phyloP scores from a whole-genome alignment of 2,888 invertebrate genomes.

The Lepas anatifera region DNA sequence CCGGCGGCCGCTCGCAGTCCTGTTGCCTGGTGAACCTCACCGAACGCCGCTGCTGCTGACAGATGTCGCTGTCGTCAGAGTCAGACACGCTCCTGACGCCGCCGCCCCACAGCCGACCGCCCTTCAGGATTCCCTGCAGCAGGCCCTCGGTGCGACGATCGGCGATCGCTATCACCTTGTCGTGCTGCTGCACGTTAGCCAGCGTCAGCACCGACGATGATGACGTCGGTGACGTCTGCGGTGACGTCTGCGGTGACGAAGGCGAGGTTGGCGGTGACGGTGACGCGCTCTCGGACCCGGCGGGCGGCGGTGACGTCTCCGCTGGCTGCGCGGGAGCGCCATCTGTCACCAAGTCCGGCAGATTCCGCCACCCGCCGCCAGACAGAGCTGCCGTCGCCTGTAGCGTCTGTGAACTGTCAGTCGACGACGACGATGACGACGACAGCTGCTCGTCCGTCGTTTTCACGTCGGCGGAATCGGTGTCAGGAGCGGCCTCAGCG shows the following conservation, averaged over 20 bases:
- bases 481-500: too few relatives aligned
- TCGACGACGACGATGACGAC: too few relatives aligned
- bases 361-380: constrained; percentile 21
- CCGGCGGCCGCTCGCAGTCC: constrained; percentile 19
- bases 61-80: constrained; percentile 10
- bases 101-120: constrained; percentile 61
- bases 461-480: too few relatives aligned
- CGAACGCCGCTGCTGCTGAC: constrained; percentile 8
- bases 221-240: too few relatives aligned
- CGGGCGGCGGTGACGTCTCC: too few relatives aligned
- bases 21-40: constrained; percentile 20
- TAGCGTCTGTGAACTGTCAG: not conserved
- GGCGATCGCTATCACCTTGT: constrained; percentile 20
- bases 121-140: constrained; percentile 58
- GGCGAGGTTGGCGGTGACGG: too few relatives aligned
- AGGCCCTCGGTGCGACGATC: constrained; percentile 20
- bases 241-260: too few relatives aligned
- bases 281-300: too few relatives aligned
- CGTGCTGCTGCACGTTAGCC: constrained; percentile 24
- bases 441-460: too few relatives aligned
- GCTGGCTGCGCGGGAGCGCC: not conserved
- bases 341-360: constrained; percentile 25
- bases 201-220: constrained; percentile 17
- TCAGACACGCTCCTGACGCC: constrained; percentile 37
- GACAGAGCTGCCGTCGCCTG: not conserved